A percentile compares a stretch with the other conserved stretches of the same genome.
Conservation (phyloP, 1,140 invertebrate genomes). For the Neodiprion lecontei region DNA sequence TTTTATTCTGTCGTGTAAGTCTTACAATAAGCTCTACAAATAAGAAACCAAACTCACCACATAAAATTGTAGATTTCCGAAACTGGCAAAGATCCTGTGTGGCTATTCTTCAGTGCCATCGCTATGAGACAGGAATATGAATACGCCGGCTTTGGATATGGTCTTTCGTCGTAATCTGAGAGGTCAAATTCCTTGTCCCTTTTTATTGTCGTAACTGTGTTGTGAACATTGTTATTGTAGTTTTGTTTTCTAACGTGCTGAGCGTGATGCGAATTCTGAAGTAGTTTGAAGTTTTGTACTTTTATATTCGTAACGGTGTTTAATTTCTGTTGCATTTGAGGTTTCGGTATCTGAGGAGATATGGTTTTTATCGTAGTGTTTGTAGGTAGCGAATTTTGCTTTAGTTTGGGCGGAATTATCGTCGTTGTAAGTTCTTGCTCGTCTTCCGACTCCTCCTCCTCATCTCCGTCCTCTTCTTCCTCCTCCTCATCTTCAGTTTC, state of each 20-base stretch:
- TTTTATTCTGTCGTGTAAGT: no score
- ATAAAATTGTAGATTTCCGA: slow-evolving; percentile 99
- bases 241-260: slow-evolving; percentile 58
- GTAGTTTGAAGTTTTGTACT: slow-evolving; percentile 57
- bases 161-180: slow-evolving; percentile 68
- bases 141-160: slow-evolving; percentile 95
- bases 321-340: slow-evolving; percentile 48
- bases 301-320: slow-evolving; percentile 57
- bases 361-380: slow-evolving; percentile 45
- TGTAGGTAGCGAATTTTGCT: slow-evolving; percentile 36
- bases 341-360: slow-evolving; percentile 44
- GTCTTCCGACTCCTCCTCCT: slow-evolving; percentile 27
- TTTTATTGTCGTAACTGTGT: slow-evolving; percentile 41
- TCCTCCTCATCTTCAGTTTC: slow-evolving; percentile 17
- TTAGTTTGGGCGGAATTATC: slow-evolving; percentile 36
- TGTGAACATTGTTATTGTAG: slow-evolving; percentile 59
- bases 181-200: slow-evolving; percentile 52
- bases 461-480: slow-evolving; percentile 22
- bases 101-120: slow-evolving; percentile 95
- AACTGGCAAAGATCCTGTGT: slow-evolving; percentile 91
- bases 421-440: slow-evolving; percentile 22
- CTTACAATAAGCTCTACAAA: not conserved
- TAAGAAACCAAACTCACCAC: slow-evolving; percentile 74
- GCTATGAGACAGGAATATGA: slow-evolving; percentile 98
- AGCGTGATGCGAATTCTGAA: slow-evolving; percentile 41